Conservation (phyloP, 2,888 invertebrate genomes). For the Microctonus aethiopoides region DNA sequence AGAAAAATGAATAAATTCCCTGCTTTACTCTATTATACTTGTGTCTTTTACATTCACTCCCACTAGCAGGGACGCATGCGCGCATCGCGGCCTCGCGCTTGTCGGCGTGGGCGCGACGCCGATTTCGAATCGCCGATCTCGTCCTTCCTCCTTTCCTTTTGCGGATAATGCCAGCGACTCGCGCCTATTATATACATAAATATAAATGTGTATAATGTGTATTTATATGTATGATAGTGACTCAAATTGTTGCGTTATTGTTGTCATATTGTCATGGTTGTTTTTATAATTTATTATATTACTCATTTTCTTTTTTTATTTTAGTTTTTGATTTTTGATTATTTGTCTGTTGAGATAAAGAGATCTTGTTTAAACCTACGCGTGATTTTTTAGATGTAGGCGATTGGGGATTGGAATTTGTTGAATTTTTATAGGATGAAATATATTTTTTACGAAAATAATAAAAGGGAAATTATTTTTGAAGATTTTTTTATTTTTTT, state of each 20-base stretch:
- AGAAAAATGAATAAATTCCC: conserved; percentile 1
- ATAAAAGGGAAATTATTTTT: no score
- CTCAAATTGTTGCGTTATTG: background rate
- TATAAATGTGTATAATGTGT: background rate
- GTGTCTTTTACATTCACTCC: conserved; percentile 14
- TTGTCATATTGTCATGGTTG: background rate
- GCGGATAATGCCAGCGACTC: conserved; percentile 29
- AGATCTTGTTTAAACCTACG: background rate
- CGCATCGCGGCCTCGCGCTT: conserved; percentile 17
- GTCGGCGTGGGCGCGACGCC: conserved; percentile 38
- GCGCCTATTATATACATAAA: background rate
- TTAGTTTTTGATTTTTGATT: background rate
- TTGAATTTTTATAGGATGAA: background rate
- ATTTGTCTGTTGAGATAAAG: background rate
- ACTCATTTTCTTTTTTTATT: background rate
- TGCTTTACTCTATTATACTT: conserved; percentile 10
- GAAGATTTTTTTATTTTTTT: no score
- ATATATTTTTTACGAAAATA: no score
- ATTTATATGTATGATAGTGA: background rate
- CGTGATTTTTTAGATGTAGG: background rate
- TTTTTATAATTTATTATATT: background rate
- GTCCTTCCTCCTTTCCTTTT: conserved; percentile 46
- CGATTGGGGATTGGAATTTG: background rate
- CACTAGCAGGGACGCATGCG: conserved; percentile 22
- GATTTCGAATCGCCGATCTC: conserved; percentile 38